Conservation (phyloP, 1,140 invertebrate genomes). For the Dendroctonus ponderosae region DNA sequence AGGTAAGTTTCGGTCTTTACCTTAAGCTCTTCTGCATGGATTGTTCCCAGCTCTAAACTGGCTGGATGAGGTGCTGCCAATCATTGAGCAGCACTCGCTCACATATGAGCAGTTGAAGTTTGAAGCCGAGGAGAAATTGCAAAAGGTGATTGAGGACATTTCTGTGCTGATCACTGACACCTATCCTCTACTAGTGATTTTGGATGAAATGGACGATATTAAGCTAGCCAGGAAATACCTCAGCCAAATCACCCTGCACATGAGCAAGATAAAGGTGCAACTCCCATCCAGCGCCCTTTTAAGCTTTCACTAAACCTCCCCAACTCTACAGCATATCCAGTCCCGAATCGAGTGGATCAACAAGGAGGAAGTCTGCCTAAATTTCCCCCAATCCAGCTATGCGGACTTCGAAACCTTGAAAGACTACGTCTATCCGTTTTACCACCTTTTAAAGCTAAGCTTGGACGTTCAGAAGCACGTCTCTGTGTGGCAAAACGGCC, state of each 20-base stretch:
- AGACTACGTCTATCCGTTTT: conserved; percentile 67
- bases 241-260: conserved; percentile 66
- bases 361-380: conserved; percentile 82
- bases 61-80: conserved; percentile 66
- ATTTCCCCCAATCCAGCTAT: conserved; percentile 72
- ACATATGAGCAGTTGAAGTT: conserved; percentile 76
- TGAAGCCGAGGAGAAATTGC: conserved; percentile 74
- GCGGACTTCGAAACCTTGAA: conserved; percentile 72
- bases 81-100: conserved; percentile 67
- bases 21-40: conserved; percentile 52
- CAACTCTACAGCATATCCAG: conserved; percentile 57
- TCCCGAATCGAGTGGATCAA: conserved; percentile 81
- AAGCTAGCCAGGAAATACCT: conserved; percentile 63
- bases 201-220: conserved; percentile 54
- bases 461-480: conserved; percentile 72
- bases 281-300: not conserved
- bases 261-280: conserved; percentile 61
- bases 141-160: conserved; percentile 67
- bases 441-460: conserved; percentile 57
- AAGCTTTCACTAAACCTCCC: not conserved
- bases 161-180: conserved; percentile 66
- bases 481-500: conserved; percentile 86
- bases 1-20: conserved; percentile 46
- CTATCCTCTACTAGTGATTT: conserved; percentile 63
- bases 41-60: conserved; percentile 66